Conservation (phyloP, 2,888 invertebrate genomes). For the Prostheceraeus crozeri region DNA sequence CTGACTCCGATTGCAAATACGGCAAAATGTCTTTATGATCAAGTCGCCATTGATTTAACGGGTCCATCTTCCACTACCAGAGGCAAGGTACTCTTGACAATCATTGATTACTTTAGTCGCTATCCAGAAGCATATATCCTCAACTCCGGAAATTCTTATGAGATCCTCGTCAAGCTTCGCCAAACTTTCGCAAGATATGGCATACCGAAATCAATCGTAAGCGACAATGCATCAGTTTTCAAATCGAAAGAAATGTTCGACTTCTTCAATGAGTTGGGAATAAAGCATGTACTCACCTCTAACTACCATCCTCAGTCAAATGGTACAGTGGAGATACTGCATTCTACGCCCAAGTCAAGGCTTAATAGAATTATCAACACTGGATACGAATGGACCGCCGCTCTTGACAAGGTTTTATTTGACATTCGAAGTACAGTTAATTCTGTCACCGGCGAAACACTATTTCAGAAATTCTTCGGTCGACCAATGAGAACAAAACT, state of each 20-base stretch:
- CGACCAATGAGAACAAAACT: conserved; percentile 14
- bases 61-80: conserved; percentile 22
- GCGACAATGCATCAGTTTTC: conserved; percentile 12
- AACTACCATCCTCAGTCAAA: conserved; percentile 1
- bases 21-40: neutral
- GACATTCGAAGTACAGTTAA: conserved; percentile 7
- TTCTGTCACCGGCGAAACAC: conserved; percentile 18
- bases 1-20: conserved; percentile 23
- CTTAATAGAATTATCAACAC: no score
- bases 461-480: conserved; percentile 6
- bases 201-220: conserved; percentile 16
- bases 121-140: conserved; percentile 21
- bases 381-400: neutral
- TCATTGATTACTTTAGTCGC: conserved; percentile 18
- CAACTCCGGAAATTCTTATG: conserved; percentile 12
- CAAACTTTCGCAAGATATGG: conserved; percentile 5
- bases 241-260: conserved; percentile 1
- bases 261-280: neutral
- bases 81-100: conserved; percentile 15
- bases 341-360: neutral
- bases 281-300: conserved; percentile 1
- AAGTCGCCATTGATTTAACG: conserved; percentile 16
- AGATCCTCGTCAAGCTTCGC: conserved; percentile 12
- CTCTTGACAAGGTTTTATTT: neutral
- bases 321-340: conserved; percentile 1